Evolutionary conservation across 2,113 vertebrate genomes (phyloP).

Genomic region (Mustela lutreola): DNA sequence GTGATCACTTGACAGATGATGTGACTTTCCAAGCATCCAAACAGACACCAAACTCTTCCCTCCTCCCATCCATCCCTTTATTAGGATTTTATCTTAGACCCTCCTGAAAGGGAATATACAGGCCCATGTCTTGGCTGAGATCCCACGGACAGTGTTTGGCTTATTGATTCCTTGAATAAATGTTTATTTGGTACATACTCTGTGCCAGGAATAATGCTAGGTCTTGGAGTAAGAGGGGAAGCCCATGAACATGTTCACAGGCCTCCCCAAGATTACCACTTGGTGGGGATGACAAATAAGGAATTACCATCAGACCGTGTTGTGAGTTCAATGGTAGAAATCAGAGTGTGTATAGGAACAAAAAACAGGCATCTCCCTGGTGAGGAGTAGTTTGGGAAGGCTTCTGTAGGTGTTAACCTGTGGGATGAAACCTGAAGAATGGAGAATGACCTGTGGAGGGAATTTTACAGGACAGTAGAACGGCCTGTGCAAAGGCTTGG

Average conservation of each 20-base stretch:
- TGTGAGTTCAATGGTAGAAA: not conserved
- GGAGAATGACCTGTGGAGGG: not conserved
- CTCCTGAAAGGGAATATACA: not conserved
- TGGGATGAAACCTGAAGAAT: not conserved
- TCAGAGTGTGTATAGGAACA: not conserved
- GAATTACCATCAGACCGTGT: not conserved
- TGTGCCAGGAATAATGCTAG: not conserved
- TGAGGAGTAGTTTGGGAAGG: not conserved
- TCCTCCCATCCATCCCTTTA: not conserved
- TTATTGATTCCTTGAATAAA: conserved; percentile 25
- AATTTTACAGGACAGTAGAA: not conserved
- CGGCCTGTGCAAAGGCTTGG: not conserved
- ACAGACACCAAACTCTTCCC: not conserved
- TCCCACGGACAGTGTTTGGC: not conserved
- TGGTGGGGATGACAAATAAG: too few species aligned
- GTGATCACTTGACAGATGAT: not conserved
- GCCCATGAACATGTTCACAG: too few species aligned
- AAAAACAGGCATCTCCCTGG: not conserved
- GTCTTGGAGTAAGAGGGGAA: not conserved
- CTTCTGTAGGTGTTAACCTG: not conserved
- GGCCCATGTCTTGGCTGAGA: not conserved
- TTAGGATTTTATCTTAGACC: not conserved
- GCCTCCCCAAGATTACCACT: not conserved
- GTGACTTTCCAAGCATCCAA: not conserved
- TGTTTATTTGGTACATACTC: not conserved